Evolutionary conservation across 2,888 invertebrate genomes (phyloP), one percentile per base, ranked within the genome.

Genomic region (Acanthococcus lagerstroemiae): DNA sequence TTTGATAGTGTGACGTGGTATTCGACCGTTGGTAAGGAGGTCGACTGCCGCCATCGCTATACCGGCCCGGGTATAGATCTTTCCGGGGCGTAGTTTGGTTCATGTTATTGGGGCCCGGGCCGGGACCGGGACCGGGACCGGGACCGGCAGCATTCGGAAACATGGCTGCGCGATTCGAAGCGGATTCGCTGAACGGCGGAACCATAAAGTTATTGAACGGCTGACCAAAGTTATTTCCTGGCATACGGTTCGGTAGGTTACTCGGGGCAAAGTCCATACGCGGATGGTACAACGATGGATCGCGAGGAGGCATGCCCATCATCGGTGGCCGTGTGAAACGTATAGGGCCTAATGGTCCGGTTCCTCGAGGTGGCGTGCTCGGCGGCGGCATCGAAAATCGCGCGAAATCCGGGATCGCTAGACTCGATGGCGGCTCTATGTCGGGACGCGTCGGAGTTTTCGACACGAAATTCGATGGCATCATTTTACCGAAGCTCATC

Each of bases 321-420:
- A 50, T 30, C 2, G 61, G 61, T 50, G 48, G 48, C 24, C 30
- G 50, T 5, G 61, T 37, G 24, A 61, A 61, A 15, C 30, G 26
- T 30, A 61, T 61, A 17, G 4, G 58, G 45, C 15, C 45, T 45
- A 25, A 45, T 5, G 56, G 45, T 15, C 45, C 58, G 25, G 45
- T 25, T 17, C 37, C 24, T 25, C 25, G 37, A 17, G 45, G 45
- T 45, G 58, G 58, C 45, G 45, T 44, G 17, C 45, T 25, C 15
- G 37, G 37, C 9, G 58, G 58, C 37, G 61, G 44, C 52, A 52
- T 19, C 27, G 50, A 44, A 37, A 61, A 61, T 21, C 48, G 61
- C 12, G 30, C 7, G 21, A 61, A 61, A 6, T 61, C 37, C 2
- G 52, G 37, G 6, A 21, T 22, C 7, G 37, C 24, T 22, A 15